A percentile compares a stretch with the other conserved stretches of the same genome.
Evolutionary conservation across 2,888 invertebrate species (phyloP).

Genomic region (Oeneis ivallda): DNA sequence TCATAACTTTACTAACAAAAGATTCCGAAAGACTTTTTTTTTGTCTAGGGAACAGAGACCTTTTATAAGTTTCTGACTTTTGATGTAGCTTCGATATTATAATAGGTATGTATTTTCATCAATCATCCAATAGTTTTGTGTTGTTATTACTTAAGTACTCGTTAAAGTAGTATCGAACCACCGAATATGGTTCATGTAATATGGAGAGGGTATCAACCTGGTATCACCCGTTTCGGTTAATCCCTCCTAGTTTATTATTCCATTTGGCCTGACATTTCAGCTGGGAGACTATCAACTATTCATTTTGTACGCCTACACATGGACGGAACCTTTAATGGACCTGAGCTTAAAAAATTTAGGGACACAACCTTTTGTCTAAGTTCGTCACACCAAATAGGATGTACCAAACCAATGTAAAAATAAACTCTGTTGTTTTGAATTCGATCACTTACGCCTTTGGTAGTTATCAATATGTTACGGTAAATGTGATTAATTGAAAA

Average conservation of each 20-base stretch:
- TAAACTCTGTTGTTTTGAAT: too few relatives aligned
- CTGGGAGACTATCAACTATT: slow-evolving; percentile 59
- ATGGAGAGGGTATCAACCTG: slow-evolving; percentile 15
- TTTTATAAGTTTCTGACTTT: too few relatives aligned
- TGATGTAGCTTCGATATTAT: too few relatives aligned
- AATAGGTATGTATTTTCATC: too few relatives aligned
- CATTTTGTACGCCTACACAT: slow-evolving; percentile 47
- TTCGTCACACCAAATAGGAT: background rate
- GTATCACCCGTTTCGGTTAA: slow-evolving; percentile 41
- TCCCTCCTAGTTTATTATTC: slow-evolving; percentile 64
- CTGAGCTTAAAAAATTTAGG: slow-evolving; percentile 21
- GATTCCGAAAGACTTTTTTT: too few relatives aligned
- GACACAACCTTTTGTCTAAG: slow-evolving; percentile 1
- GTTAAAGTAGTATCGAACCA: background rate
- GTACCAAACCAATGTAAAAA: too few relatives aligned
- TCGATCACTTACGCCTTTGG: too few relatives aligned
- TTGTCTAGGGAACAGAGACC: too few relatives aligned
- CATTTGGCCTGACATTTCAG: slow-evolving; percentile 70
- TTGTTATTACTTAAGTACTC: background rate
- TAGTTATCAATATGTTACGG: too few relatives aligned
- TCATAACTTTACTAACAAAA: too few relatives aligned
- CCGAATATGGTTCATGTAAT: slow-evolving; percentile 13
- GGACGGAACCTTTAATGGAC: slow-evolving; percentile 36
- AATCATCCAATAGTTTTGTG: background rate
- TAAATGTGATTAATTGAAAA: too few relatives aligned